A percentile compares a stretch with the other conserved stretches of the same genome.
These are phyloP conservation scores for Quadroppia sp. DNA, from an alignment of 2,888 invertebrate species.

Conservation along the genomic window DNA sequence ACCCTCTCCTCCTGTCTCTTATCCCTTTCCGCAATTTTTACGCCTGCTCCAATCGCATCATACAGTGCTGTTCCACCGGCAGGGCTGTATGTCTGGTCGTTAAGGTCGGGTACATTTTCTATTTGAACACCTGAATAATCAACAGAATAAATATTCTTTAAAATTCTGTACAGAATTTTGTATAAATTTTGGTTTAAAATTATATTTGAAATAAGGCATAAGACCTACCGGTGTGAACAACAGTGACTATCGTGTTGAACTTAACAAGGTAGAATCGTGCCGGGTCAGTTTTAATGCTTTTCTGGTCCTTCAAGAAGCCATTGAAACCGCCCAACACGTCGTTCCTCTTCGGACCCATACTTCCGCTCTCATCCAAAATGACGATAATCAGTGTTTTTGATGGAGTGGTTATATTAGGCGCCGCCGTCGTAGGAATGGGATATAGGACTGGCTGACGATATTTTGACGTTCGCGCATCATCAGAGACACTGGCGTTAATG, in stretches of 20 bases:
- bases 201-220: too few relatives aligned
- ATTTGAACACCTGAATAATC: neutral
- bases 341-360: neutral
- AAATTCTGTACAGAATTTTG: too few relatives aligned
- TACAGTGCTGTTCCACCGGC: neutral
- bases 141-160: too few relatives aligned
- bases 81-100: neutral
- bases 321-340: neutral
- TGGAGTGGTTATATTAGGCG: too few relatives aligned
- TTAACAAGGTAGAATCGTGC: neutral
- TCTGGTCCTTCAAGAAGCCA: neutral
- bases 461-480: too few relatives aligned
- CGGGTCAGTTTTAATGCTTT: neutral
- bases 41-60: neutral
- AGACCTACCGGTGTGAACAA: too few relatives aligned
- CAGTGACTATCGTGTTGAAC: neutral
- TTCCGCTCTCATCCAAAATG: neutral
- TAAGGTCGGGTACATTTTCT: neutral
- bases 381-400: neutral
- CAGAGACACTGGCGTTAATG: too few relatives aligned
- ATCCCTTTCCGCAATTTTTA: neutral
- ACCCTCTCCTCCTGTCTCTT: neutral
- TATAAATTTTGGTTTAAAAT: too few relatives aligned
- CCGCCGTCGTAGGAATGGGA: too few relatives aligned
- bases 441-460: too few relatives aligned